phyloP scores from a whole-genome alignment of 2,797 vertebrate species.

The Enteromius thamalakanensis region DNA sequence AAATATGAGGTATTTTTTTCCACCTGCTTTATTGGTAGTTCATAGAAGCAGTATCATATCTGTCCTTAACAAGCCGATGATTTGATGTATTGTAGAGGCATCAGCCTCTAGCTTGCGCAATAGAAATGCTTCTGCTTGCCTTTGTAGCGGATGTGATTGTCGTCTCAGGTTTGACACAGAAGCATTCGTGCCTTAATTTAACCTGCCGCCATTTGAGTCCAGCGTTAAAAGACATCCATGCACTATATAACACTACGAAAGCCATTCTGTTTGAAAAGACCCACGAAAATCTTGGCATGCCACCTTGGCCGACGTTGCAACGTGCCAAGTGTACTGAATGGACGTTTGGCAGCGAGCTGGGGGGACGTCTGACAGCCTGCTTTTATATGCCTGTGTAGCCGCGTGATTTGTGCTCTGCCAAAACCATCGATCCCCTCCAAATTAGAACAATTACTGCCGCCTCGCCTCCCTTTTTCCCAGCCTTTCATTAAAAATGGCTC shows the following conservation, averaged over 20 bases:
- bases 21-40: background rate
- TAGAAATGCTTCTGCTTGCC: background rate
- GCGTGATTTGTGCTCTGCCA: conserved; percentile 71
- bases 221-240: conserved; percentile 18
- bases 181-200: conserved; percentile 7
- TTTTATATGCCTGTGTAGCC: conserved; percentile 65
- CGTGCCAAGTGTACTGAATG: conserved; percentile 67
- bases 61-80: background rate
- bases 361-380: conserved; percentile 59
- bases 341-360: conserved; percentile 62
- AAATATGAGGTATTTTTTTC: background rate
- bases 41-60: background rate
- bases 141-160: conserved; percentile 6
- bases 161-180: conserved; percentile 4
- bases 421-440: conserved; percentile 73
- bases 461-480: conserved; percentile 61
- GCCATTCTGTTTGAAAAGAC: conserved; percentile 50
- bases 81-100: background rate
- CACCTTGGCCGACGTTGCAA: conserved; percentile 57
- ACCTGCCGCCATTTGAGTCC: conserved; percentile 34
- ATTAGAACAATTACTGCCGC: conserved; percentile 68
- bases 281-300: conserved; percentile 50
- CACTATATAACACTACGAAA: conserved; percentile 44
- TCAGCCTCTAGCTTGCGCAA: background rate
- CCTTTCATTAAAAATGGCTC: conserved; percentile 69